Evolutionary conservation across 2,797 vertebrate species (phyloP).

Genomic region (Xiphorhynchus erythropygius): DNA sequence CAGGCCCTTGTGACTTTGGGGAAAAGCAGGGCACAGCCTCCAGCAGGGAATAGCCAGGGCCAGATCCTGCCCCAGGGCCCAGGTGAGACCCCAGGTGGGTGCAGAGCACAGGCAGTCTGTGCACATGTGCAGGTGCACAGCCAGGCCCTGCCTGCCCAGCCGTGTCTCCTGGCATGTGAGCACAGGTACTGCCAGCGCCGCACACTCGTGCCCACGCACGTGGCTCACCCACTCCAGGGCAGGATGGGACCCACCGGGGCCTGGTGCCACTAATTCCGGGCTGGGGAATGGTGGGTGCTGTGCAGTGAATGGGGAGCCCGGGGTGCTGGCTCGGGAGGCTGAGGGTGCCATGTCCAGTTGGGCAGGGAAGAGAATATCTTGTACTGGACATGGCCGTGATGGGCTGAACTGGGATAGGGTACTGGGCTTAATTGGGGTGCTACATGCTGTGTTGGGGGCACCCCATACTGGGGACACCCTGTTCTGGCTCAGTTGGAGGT

Average conservation of each 20-base stretch:
- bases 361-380: background rate
- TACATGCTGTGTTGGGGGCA: background rate
- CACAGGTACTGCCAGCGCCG: accelerated
- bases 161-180: accelerated
- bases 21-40: background rate
- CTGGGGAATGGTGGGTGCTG: accelerated
- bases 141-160: background rate
- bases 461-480: background rate
- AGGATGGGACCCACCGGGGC: background rate
- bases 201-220: accelerated
- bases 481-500: background rate
- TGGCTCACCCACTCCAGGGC: accelerated
- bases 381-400: accelerated
- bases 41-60: background rate
- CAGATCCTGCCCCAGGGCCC: background rate
- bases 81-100: background rate
- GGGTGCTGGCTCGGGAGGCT: background rate
- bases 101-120: background rate
- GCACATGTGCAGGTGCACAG: background rate
- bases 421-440: background rate
- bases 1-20: background rate
- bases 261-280: accelerated
- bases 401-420: background rate
- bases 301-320: accelerated
- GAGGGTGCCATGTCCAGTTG: background rate